Conservation (phyloP, 1,140 invertebrate genomes). For the Ganaspis sp. region DNA sequence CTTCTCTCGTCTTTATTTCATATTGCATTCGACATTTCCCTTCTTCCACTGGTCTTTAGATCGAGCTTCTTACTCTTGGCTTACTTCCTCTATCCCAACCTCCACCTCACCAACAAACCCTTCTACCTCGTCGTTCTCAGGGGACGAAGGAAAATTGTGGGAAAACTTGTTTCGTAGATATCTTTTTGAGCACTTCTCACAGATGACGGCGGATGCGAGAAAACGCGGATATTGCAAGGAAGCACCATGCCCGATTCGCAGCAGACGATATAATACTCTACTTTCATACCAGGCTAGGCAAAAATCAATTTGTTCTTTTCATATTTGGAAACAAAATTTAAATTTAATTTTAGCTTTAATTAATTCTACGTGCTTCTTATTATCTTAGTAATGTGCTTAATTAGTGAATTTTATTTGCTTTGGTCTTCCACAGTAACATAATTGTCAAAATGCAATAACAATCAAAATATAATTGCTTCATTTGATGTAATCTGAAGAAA, state of each 20-base stretch:
- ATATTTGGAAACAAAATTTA: background rate
- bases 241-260: background rate
- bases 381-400: too few species aligned
- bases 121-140: slow-evolving; percentile 21
- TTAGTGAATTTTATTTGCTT: too few species aligned
- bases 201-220: slow-evolving; percentile 60
- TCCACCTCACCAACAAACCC: too few species aligned
- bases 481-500: too few species aligned
- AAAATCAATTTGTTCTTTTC: background rate
- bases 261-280: background rate
- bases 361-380: background rate
- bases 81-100: background rate
- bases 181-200: slow-evolving; percentile 67
- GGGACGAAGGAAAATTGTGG: slow-evolving; percentile 61
- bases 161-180: slow-evolving; percentile 69
- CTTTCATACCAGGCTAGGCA: background rate
- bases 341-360: background rate
- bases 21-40: slow-evolving; percentile 41
- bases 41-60: slow-evolving; percentile 13
- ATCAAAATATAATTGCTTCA: too few species aligned
- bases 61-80: slow-evolving; percentile 11
- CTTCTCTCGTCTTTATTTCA: background rate
- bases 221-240: slow-evolving; percentile 59
- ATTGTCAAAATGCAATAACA: too few species aligned
- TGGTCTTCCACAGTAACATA: too few species aligned